These are phyloP conservation scores for Hemibates koningsi DNA, from an alignment of 2,113 vertebrate species.

Conservation along the genomic window DNA sequence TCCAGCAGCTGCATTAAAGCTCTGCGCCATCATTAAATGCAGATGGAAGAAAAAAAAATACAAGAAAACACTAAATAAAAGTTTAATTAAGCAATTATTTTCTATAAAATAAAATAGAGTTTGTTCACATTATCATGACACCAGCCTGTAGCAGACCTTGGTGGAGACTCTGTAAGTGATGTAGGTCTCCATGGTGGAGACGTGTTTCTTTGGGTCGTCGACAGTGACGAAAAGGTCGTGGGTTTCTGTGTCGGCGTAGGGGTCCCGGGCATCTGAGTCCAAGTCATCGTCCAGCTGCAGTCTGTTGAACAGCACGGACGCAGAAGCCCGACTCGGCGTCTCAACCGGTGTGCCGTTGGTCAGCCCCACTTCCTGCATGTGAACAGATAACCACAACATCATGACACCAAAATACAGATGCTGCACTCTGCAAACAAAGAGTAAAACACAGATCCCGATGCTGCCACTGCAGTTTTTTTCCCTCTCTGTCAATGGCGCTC, in stretches of 20 bases:
- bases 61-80: neutral
- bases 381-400: neutral
- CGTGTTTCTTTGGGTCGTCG: slow-evolving; percentile 95
- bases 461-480: neutral
- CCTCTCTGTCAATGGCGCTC: slow-evolving; percentile 17
- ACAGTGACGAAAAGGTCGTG: slow-evolving; percentile 96
- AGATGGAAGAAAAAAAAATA: neutral
- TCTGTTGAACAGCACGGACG: slow-evolving; percentile 87
- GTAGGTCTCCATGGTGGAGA: slow-evolving; percentile 98
- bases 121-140: neutral
- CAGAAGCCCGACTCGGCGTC: slow-evolving; percentile 87
- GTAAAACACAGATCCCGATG: neutral
- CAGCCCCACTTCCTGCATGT: slow-evolving; percentile 79
- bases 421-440: slow-evolving; percentile 17
- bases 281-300: slow-evolving; percentile 90
- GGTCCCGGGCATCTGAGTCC: slow-evolving; percentile 81
- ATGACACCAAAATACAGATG: neutral
- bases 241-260: slow-evolving; percentile 79
- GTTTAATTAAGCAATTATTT: neutral
- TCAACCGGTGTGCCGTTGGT: slow-evolving; percentile 90
- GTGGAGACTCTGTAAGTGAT: slow-evolving; percentile 95
- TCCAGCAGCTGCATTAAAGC: neutral
- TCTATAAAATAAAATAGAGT: neutral
- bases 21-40: neutral
- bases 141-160: slow-evolving; percentile 73